A percentile compares a stretch with the other conserved stretches of the same genome.
Evolutionary conservation across 2,888 invertebrate species (phyloP).

Genomic region (Ormyrus pomaceus): DNA sequence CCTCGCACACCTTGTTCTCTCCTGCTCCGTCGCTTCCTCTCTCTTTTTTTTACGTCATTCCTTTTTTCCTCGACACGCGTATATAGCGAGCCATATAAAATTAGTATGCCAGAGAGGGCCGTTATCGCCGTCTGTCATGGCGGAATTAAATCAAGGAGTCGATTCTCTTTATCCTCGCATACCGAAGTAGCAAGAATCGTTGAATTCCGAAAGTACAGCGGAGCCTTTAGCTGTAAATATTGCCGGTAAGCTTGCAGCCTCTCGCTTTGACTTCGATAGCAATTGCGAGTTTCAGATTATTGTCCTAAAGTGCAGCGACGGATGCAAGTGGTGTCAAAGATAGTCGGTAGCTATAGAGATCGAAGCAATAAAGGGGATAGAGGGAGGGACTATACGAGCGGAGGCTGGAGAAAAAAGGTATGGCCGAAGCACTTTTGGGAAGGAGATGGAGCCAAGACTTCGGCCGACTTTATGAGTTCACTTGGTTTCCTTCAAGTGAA

Average conservation of each 20-base stretch:
- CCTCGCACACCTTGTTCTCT: not conserved
- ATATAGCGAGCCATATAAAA: conserved; percentile 11
- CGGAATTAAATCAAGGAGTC: conserved; percentile 45
- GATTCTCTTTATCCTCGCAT: conserved; percentile 19
- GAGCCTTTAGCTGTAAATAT: not conserved
- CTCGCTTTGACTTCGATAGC: not conserved
- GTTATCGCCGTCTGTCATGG: conserved; percentile 6
- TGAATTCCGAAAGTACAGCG: conserved; percentile 20
- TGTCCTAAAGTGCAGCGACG: not conserved
- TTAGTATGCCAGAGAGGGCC: conserved; percentile 43
- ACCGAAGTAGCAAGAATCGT: not conserved
- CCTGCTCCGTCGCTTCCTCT: not conserved
- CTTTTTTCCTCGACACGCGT: not conserved
- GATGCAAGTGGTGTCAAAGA: not conserved
- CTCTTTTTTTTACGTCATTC: not conserved
- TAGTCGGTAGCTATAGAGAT: not conserved
- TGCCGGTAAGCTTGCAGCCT: not conserved
- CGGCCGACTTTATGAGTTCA: not conserved
- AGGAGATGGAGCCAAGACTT: too few species aligned
- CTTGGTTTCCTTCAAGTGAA: not conserved
- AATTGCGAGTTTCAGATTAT: not conserved
- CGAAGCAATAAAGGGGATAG: not conserved
- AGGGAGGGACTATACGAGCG: not conserved
- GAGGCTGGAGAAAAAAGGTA: not conserved
- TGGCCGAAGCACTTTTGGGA: not conserved